phyloP scores from a whole-genome alignment of 2,113 vertebrate genomes.

The Tichodroma muraria region DNA sequence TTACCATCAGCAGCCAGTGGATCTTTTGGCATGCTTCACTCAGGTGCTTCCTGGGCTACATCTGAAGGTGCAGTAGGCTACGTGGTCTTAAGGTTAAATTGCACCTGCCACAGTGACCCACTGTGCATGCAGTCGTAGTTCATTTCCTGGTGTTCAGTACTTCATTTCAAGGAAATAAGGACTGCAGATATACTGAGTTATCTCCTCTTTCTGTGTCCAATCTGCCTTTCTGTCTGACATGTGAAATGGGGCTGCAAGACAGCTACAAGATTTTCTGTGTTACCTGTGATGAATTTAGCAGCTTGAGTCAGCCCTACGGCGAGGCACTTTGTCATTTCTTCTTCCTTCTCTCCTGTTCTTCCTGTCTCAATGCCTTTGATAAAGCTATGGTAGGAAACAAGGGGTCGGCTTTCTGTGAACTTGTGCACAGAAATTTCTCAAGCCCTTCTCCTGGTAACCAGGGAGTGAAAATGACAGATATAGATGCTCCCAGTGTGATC shows the following conservation, averaged over 20 bases:
- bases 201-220: background rate
- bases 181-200: background rate
- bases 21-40: background rate
- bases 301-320: background rate
- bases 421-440: background rate
- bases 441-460: background rate
- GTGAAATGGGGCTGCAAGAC: background rate
- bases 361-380: background rate
- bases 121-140: background rate
- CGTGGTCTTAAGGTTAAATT: constrained; percentile 12
- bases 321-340: background rate
- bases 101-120: constrained; percentile 21
- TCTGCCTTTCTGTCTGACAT: background rate
- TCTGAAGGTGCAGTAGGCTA: background rate
- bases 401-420: background rate
- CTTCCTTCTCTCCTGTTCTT: background rate
- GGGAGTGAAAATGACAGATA: background rate
- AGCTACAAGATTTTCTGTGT: background rate
- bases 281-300: background rate
- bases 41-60: background rate
- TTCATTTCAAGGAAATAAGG: background rate
- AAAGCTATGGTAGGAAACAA: background rate
- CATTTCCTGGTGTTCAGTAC: background rate
- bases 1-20: background rate
- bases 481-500: background rate